Base-by-base conservation (phyloP, 2,797 vertebrate genomes). In the Melanotaenia trifasciata region DNA sequence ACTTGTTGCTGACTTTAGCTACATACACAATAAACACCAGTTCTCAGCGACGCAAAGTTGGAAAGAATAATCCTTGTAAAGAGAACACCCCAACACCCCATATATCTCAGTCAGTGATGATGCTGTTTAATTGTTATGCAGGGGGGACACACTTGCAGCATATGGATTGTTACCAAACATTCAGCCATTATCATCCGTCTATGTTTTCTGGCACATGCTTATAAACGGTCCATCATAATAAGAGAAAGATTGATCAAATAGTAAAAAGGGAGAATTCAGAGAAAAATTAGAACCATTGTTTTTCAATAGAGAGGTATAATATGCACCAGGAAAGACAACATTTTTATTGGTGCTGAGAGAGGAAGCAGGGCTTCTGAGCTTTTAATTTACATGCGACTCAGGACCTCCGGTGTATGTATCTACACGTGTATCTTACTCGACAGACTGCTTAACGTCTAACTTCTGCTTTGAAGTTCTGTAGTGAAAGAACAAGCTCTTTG, bases 31-130 rank as follows among this genome's bases (percentile, higher is more conserved):
- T 40, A 3, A 67, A 69, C 72, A 68, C 73, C 71, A 57, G 64
- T 18, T 18, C 14, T 18, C 13, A 8, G 7, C 60, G 69, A 38
- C 36, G 26, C 67, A 67, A 70, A 73, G 50, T 76, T 58, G 43
- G 74, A 83, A 76, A 81, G 66, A 75, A 76, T 82, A 69, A 77
- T 81, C 58, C 74, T 78, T 58, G 50, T 35, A 71, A 61, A 80
- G 67, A 74, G 78, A 84, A 67, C 18, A 9, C 43, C 72, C 69
- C 72, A 81, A 79, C 30, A 30, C 30, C 30, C 87, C 90, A 92
- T 94, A 90, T 90, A 86, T 92, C 84, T 84, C 78, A 13, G 22
- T 54, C 54, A 30, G 22, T 24, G 8, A 32, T 74, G 89, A 87
- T 88, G 83, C 84, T 9, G 28, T 28, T 8, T 18, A 7, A 6